Percentiles rank a stretch among this genome's conserved stretches.
Evolutionary conservation across 2,113 vertebrate genomes (phyloP).

Genomic region (Emydura subglobosa): DNA sequence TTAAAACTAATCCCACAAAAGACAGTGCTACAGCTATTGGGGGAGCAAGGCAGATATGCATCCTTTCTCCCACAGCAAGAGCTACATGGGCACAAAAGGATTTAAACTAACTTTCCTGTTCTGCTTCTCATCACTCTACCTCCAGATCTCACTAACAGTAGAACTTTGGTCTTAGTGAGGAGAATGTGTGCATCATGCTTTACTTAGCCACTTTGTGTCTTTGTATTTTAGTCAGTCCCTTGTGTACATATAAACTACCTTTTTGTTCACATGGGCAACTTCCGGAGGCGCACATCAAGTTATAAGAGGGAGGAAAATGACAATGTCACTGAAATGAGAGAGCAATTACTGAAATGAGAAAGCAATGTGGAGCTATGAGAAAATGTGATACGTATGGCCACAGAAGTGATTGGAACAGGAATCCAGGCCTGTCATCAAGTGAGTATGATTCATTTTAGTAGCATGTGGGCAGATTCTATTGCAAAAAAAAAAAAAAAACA

Average conservation of each 20-base stretch:
- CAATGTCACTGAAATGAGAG: not conserved
- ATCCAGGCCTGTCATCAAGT: not conserved
- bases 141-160: conserved; percentile 27
- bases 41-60: conserved; percentile 34
- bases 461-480: not conserved
- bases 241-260: not conserved
- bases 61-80: not conserved
- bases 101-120: conserved; percentile 46
- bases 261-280: not conserved
- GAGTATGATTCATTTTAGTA: not conserved
- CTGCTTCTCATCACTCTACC: conserved; percentile 4
- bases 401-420: not conserved
- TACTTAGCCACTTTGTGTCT: conserved; percentile 36
- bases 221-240: conserved; percentile 23
- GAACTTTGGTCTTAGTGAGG: not conserved
- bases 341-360: not conserved
- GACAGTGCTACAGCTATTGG: not conserved
- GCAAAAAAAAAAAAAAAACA: not conserved
- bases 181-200: conserved; percentile 15
- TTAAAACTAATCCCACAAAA: conserved; percentile 2
- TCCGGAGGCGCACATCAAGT: not conserved
- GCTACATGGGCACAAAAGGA: not conserved
- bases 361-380: not conserved
- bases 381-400: not conserved
- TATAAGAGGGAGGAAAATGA: not conserved